Percentiles rank a stretch among this genome's conserved stretches.
phyloP scores from a whole-genome alignment of 2,113 vertebrate species.

The Tupaia chinensis region DNA sequence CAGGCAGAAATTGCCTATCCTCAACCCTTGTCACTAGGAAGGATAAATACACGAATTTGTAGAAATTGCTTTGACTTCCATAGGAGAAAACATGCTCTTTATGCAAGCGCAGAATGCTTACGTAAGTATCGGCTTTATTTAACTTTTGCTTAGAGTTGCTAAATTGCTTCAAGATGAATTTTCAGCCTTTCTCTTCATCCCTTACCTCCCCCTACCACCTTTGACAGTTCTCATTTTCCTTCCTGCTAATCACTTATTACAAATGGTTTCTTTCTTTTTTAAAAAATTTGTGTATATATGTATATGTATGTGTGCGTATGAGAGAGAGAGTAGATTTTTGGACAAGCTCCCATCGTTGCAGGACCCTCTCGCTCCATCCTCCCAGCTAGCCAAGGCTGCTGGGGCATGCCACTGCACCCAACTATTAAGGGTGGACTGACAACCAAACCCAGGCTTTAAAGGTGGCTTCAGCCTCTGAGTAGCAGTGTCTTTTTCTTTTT shows the following conservation, averaged over 20 bases:
- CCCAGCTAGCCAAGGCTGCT: no score
- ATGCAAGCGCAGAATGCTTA: not conserved
- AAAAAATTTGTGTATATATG: not conserved
- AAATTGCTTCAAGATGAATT: not conserved
- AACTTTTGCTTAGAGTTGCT: not conserved
- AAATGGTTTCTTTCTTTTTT: not conserved
- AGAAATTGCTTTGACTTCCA: conserved; percentile 37
- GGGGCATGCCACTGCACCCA: no score
- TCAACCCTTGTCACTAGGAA: not conserved
- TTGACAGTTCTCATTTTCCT: not conserved
- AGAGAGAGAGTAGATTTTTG: no score
- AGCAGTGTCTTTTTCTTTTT: no score
- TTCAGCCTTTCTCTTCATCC: not conserved
- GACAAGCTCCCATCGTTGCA: no score
- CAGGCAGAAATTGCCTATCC: not conserved
- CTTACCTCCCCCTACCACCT: not conserved
- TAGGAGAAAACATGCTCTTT: not conserved
- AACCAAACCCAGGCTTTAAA: no score
- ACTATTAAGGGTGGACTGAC: no score
- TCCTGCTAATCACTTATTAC: not conserved
- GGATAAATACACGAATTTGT: not conserved
- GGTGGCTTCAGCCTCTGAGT: no score
- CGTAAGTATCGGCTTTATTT: not conserved
- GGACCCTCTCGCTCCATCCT: no score
- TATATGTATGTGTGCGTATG: no score